Evolutionary conservation across 2,797 vertebrate genomes (phyloP).

Genomic region (Enteromius unitaeniatus): DNA sequence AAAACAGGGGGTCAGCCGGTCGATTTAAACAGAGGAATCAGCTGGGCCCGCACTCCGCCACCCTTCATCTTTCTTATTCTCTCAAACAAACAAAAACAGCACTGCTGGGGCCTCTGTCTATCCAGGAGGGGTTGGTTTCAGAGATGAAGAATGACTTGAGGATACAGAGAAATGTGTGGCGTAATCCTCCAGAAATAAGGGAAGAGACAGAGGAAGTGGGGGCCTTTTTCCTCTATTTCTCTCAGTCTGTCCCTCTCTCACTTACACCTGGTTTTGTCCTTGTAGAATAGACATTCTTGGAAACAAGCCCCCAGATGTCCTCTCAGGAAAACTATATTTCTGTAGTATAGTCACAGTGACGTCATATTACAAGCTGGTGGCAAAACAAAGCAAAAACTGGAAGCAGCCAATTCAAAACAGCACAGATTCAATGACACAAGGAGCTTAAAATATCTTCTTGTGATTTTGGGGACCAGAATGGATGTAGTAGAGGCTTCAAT

Average conservation of each 20-base stretch:
- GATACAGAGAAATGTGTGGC: neutral
- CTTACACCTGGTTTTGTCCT: neutral
- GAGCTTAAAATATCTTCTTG: no score
- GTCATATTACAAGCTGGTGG: no score
- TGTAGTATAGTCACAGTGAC: neutral
- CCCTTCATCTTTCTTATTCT: slow-evolving; percentile 26
- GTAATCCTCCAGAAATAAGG: slow-evolving; percentile 16
- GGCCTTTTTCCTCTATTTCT: slow-evolving; percentile 14
- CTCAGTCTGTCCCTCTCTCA: slow-evolving; percentile 45
- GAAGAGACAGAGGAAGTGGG: neutral
- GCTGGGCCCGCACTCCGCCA: slow-evolving; percentile 63
- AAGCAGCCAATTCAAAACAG: no score
- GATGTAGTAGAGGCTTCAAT: no score
- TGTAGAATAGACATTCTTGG: slow-evolving; percentile 20
- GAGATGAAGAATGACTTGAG: slow-evolving; percentile 31
- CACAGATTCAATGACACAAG: no score
- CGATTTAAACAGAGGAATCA: slow-evolving; percentile 71
- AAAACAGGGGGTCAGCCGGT: slow-evolving; percentile 56
- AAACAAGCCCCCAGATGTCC: slow-evolving; percentile 10
- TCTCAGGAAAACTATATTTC: neutral
- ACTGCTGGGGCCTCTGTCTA: neutral
- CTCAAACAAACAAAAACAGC: slow-evolving; percentile 58
- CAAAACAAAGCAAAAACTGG: no score
- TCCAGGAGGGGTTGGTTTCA: slow-evolving; percentile 8
- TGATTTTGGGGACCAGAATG: no score